Evolutionary conservation across 2,113 vertebrate genomes (phyloP), one percentile per base, ranked within the genome.

Genomic region (Sylvietta virens): DNA sequence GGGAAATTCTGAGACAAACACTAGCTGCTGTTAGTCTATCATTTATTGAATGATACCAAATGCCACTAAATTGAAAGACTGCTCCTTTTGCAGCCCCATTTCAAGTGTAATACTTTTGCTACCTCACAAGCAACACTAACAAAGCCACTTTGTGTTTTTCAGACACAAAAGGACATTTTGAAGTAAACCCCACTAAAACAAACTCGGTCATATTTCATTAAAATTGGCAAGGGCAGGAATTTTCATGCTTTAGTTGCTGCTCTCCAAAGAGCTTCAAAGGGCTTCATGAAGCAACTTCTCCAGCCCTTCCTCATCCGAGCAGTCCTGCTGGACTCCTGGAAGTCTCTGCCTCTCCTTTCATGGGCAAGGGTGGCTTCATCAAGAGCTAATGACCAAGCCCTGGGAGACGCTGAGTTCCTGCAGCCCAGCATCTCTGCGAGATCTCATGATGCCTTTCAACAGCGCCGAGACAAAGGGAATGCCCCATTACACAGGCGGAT

Each of bases 401-500:
- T 88, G 72, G 33, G 85, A 96, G 90, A 95, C 33, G 62, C 93
- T 51, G 71, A 88, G 44, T 93, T 74, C 64, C 87, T 90, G 79
- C 54, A 83, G 92, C 87, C 92, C 92, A 31, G 8, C 1, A 20
- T 72, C 78, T 86, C 85, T 77, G 37, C 19, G 56, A 62, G 81
- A 96, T 94, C 85, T 95, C 67, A 67, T 95, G 90, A 81, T 27
- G 85, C 58, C 90, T 97, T 96, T 93, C 91, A 93, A 64, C 74
- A 92, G 57, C n/a, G 15, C 78, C 2, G 24, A 95, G 81, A 94
- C 93, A 95, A 80, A 95, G 92, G 87, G 90, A 94, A 95, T 90
- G 94, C 65, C 85, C 94, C 93, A 96, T 96, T 94, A 94, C 93
- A 93, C 92, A 93, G 67, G 27, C 64, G 94, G 90, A 81, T 96